Base-by-base conservation (phyloP, 2,888 invertebrate species). In the Oligia fasciuncula region DNA sequence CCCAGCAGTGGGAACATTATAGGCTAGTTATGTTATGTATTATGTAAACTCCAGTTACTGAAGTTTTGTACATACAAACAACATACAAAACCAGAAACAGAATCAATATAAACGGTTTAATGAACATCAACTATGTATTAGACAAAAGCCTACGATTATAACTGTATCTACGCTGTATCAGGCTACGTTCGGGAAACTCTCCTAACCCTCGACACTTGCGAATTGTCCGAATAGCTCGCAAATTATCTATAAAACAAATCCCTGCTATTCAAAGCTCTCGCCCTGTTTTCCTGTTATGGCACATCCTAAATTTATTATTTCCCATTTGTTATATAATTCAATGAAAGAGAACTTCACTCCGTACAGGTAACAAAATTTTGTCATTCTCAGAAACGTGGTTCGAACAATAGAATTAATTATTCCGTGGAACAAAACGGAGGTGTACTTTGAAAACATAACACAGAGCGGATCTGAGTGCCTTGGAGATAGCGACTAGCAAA, bases 361-460 rank as follows among this genome's bases (percentile, higher is more conserved):
- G 13, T 72, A 71, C 73, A 75, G 67, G 86, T 86, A 86, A 83
- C 63, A 76, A 80, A 86, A 83, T 85, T 75, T 66, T 81, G 73
- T 74, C 73, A 84, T 79, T 77, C 54, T 73, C 80, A 80, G 71
- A 73, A 70, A 76, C 69, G 54, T 54, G 66, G 73, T 71, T 75
- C 54, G n/a, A 87, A 89, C 85, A 90, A 88, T 86, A 77, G 65
- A 87, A 87, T 83, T 79, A 85, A 85, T 89, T 84, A 88, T 88
- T 77, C 77, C 67, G 66, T 71, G 68, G 82, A 87, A 87, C 84
- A 85, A 86, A 84, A 84, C 66, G 67, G 19, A 74, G 77, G 78
- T 79, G 67, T 68, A 68, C 69, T 81, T 71, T 71, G 72, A 75
- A 81, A 85, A 85, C 57, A 79, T 80, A 80, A 85, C 77, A 81